Evolutionary conservation across 2,888 invertebrate genomes (phyloP).

Genomic region (Nycteola revayana): DNA sequence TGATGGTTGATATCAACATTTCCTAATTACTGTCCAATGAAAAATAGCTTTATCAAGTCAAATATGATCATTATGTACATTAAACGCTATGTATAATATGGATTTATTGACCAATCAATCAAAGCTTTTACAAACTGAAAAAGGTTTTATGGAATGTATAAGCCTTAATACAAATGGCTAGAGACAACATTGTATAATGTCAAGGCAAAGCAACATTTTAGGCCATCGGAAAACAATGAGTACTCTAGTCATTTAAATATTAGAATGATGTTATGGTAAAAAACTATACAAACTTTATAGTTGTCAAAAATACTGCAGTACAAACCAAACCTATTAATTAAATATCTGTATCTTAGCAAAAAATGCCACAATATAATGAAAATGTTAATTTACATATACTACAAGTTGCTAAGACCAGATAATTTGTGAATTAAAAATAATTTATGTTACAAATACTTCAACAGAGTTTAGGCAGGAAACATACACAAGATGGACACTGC

Average conservation of each 20-base stretch:
- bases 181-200: slow-evolving; percentile 49
- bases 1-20: slow-evolving; percentile 9
- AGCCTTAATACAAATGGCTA: slow-evolving; percentile 63
- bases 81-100: slow-evolving; percentile 38
- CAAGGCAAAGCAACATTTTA: slow-evolving; percentile 19
- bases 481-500: slow-evolving; percentile 57
- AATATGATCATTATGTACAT: slow-evolving; percentile 47
- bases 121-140: slow-evolving; percentile 62
- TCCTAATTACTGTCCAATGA: slow-evolving; percentile 25
- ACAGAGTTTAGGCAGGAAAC: slow-evolving; percentile 43
- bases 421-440: slow-evolving; percentile 43
- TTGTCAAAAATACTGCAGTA: slow-evolving; percentile 70
- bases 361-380: slow-evolving; percentile 39
- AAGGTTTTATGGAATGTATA: slow-evolving; percentile 77
- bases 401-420: slow-evolving; percentile 62
- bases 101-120: slow-evolving; percentile 55
- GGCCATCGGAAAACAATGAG: slow-evolving; percentile 41
- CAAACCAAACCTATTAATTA: slow-evolving; percentile 49
- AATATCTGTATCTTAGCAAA: slow-evolving; percentile 63
- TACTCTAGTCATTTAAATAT: slow-evolving; percentile 61
- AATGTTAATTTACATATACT: slow-evolving; percentile 28
- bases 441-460: slow-evolving; percentile 44
- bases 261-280: slow-evolving; percentile 53
- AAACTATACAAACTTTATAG: slow-evolving; percentile 56
- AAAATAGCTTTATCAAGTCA: slow-evolving; percentile 36